Conservation (phyloP, 2,797 vertebrate species). For the Acridotheres tristis region DNA sequence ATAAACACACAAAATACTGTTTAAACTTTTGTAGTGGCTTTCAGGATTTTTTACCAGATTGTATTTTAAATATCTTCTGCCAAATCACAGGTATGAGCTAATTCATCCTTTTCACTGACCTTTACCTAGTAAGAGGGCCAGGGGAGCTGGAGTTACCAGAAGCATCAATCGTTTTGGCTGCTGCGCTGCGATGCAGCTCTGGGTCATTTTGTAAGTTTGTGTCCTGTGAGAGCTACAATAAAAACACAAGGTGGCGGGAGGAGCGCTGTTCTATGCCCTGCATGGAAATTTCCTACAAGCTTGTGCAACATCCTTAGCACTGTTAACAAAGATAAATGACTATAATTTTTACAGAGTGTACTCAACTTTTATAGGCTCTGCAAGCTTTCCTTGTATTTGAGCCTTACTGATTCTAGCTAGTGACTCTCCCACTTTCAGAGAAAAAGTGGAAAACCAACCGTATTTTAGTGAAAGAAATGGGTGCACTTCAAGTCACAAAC, state of each 20-base stretch:
- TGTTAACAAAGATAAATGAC: background rate
- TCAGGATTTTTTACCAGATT: background rate
- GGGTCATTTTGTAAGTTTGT: background rate
- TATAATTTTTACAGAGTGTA: background rate
- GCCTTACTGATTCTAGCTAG: background rate
- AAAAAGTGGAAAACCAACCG: background rate
- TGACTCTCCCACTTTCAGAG: background rate
- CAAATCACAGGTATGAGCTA: background rate
- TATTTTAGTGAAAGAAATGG: background rate
- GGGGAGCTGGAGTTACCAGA: background rate
- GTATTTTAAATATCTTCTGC: background rate
- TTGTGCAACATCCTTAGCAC: background rate
- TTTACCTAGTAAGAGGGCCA: fast-evolving
- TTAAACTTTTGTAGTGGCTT: background rate
- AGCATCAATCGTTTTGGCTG: fast-evolving
- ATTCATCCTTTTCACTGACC: background rate
- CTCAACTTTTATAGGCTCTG: background rate
- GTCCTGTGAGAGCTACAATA: background rate
- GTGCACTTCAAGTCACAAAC: background rate
- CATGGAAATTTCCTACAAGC: constrained; percentile 23
- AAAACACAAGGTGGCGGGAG: background rate
- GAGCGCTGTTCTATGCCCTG: background rate
- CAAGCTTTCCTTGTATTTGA: background rate
- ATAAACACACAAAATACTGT: background rate
- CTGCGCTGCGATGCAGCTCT: fast-evolving